Evolutionary conservation across 2,888 invertebrate species (phyloP).

Genomic region (Julus scanicus): DNA sequence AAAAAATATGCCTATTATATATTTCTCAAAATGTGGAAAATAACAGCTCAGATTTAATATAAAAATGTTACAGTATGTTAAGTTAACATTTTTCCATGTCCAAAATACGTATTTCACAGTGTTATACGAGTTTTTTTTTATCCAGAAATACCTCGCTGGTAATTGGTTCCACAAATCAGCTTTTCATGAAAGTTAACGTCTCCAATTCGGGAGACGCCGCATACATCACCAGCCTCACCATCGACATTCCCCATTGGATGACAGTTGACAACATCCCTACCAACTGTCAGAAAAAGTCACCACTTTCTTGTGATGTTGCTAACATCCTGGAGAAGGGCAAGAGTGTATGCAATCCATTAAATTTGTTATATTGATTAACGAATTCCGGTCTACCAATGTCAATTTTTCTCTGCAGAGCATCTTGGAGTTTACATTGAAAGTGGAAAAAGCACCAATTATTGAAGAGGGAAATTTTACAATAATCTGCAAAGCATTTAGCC

Average conservation of each 20-base stretch:
- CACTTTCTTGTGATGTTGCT: slow-evolving; percentile 44
- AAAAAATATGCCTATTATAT: too few relatives aligned
- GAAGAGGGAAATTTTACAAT: background rate
- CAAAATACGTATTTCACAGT: too few relatives aligned
- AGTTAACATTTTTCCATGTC: too few relatives aligned
- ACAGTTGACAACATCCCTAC: slow-evolving; percentile 49
- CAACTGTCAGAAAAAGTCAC: background rate
- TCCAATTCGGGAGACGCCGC: slow-evolving; percentile 51
- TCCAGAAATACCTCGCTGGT: background rate
- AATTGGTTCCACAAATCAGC: slow-evolving; percentile 53
- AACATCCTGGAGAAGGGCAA: slow-evolving; percentile 38
- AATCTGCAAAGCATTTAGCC: background rate
- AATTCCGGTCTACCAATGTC: background rate
- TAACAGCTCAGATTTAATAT: too few relatives aligned
- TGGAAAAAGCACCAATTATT: slow-evolving; percentile 41
- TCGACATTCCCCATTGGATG: slow-evolving; percentile 51
- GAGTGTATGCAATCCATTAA: background rate
- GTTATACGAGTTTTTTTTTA: background rate
- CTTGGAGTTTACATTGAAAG: slow-evolving; percentile 37
- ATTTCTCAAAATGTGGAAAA: too few relatives aligned
- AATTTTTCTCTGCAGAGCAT: slow-evolving; percentile 44
- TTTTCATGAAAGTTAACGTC: slow-evolving; percentile 27
- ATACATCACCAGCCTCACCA: slow-evolving; percentile 48
- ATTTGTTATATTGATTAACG: background rate
- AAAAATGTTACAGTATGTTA: too few relatives aligned